Evolutionary conservation across 2,888 invertebrate species (phyloP), one percentile per base, ranked within the genome.

Genomic region (Myathropa florea): DNA sequence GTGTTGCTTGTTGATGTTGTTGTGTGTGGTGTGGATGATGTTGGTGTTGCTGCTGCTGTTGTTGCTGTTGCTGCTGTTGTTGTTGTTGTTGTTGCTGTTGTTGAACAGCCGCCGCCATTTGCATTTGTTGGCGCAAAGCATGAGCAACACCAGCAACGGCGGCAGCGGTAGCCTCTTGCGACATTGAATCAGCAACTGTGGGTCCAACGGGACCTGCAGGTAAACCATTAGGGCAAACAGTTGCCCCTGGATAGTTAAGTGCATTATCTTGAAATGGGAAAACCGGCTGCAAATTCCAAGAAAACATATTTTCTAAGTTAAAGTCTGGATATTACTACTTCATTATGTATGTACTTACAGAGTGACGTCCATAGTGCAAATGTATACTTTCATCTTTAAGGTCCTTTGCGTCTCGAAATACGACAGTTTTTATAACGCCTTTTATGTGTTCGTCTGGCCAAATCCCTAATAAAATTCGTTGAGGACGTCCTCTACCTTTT

Each of bases 391-490:
- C 96, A 90, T 97, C 96, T 92, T 96, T 96, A 91, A 96, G 94
- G 92, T 96, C 96, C 91, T 96, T 95, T 14, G 96, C 96, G 93
- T 98, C 98, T 90, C 97, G 95, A 94, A 98, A 98, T 83, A 98
- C 98, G 72, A 98, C 97, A 80, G 97, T 97, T 90, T 97, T 95
- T 91, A 98, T 97, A 75, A 98, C 98, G 88, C 97, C 97, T 91
- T 97, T 96, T 92, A 98, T 97, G 93, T 97, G 97, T 92, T 97
- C 97, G 93, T 98, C 97, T 10, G 98, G 97, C 98, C 98, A 98
- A 85, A 97, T 96, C 87, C 98, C 98, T 89, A 98, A 94, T 89
- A 98, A 94, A 92, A 98, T 98, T 91, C 98, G 95, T 92, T 98
- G 98, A 26, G 98, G 98, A 89, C 98, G 94, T 36, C 98, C 98